phyloP scores from a whole-genome alignment of 2,888 invertebrate genomes.

The Oxycera nigricornis region DNA sequence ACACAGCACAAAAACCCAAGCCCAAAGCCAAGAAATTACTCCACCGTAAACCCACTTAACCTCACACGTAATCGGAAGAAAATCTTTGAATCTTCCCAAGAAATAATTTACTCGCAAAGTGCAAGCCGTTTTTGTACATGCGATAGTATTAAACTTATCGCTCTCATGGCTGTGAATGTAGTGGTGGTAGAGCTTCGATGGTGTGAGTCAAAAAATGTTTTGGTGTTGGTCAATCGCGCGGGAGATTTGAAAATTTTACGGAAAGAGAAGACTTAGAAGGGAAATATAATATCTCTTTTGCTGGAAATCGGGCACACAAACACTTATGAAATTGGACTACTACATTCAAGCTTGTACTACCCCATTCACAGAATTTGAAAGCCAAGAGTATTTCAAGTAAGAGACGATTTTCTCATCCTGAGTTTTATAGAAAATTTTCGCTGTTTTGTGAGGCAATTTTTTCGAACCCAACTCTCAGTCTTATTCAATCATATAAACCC shows the following conservation, averaged over 20 bases:
- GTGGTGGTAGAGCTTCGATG: background rate
- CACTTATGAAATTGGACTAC: no score
- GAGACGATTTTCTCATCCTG: background rate
- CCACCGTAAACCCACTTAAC: conserved; percentile 42
- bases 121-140: background rate
- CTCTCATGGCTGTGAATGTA: background rate
- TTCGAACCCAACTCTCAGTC: conserved; percentile 1
- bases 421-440: background rate
- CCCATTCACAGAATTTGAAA: no score
- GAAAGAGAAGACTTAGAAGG: no score
- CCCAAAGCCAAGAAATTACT: conserved; percentile 40
- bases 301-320: no score
- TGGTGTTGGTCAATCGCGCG: no score
- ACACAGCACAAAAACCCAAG: background rate
- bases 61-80: conserved; percentile 42
- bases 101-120: conserved; percentile 30
- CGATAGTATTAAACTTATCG: background rate
- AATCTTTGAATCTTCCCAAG: conserved; percentile 38
- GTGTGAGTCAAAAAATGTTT: no score
- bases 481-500: background rate
- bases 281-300: no score
- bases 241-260: no score
- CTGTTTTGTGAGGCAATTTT: background rate
- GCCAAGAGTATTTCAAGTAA: no score
- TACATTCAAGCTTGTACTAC: no score